Evolutionary conservation across 2,888 invertebrate genomes (phyloP).

Genomic region (Gasteruption jaculator): DNA sequence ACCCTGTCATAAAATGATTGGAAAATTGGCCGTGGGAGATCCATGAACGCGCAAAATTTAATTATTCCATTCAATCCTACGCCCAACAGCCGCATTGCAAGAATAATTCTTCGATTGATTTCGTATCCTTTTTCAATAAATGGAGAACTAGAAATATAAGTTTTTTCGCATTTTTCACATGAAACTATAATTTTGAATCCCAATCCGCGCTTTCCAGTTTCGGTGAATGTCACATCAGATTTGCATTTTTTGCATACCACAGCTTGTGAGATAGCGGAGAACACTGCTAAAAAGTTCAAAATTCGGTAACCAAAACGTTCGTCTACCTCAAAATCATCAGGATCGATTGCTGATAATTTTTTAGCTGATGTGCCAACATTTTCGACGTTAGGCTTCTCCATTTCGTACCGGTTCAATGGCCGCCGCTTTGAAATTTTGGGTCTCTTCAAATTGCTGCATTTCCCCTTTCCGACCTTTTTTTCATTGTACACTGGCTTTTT

Average conservation of each 20-base stretch:
- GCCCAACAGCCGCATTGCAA: slow-evolving; percentile 27
- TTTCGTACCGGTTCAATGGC: slow-evolving; percentile 19
- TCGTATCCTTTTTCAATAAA: slow-evolving; percentile 23
- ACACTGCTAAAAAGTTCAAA: slow-evolving; percentile 24
- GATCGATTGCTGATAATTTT: slow-evolving; percentile 17
- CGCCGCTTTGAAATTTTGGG: slow-evolving; percentile 9
- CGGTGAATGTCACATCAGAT: slow-evolving; percentile 24
- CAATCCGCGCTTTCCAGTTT: slow-evolving; percentile 23
- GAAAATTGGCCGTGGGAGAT: slow-evolving; percentile 25
- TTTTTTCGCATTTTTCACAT: slow-evolving; percentile 21
- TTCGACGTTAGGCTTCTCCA: slow-evolving; percentile 11
- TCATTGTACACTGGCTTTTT: no score
- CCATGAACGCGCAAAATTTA: slow-evolving; percentile 27
- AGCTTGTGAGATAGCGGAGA: slow-evolving; percentile 21
- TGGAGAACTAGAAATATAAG: slow-evolving; percentile 23
- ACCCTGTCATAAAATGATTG: slow-evolving; percentile 23
- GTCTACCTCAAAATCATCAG: slow-evolving; percentile 21
- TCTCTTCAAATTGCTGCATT: no score
- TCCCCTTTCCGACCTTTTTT: no score
- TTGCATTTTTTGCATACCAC: slow-evolving; percentile 26
- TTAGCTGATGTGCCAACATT: slow-evolving; percentile 21
- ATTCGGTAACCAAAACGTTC: slow-evolving; percentile 21
- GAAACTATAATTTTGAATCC: slow-evolving; percentile 25
- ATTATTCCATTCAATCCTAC: slow-evolving; percentile 16
- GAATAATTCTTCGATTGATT: slow-evolving; percentile 25